A percentile compares a stretch with the other conserved stretches of the same genome.
Evolutionary conservation across 2,888 invertebrate species (phyloP).

Genomic region (Lasioglossum vierecki): DNA sequence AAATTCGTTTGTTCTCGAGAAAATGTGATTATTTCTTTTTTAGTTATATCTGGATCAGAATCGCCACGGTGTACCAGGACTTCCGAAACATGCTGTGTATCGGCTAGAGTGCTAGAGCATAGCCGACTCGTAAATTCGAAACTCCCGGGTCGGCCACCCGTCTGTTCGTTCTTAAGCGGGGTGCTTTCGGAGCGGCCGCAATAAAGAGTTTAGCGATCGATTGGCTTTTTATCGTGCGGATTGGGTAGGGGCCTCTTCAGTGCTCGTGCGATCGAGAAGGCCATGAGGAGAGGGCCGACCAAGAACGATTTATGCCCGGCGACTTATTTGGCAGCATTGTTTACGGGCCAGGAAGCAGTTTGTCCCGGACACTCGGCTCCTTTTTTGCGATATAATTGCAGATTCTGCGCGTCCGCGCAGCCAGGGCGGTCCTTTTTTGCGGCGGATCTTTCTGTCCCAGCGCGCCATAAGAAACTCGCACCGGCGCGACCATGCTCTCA

Average conservation of each 20-base stretch:
- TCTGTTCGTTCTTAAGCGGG: neutral
- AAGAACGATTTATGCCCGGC: slow-evolving; percentile 72
- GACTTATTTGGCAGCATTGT: slow-evolving; percentile 75
- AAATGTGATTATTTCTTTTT: neutral
- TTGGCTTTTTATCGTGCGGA: slow-evolving; percentile 66
- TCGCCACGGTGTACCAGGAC: neutral
- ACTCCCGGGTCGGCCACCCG: slow-evolving; percentile 12
- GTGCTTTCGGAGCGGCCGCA: slow-evolving; percentile 44
- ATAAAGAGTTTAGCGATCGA: slow-evolving; percentile 72
- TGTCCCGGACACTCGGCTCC: slow-evolving; percentile 66
- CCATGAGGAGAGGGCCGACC: slow-evolving; percentile 16
- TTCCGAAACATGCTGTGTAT: neutral
- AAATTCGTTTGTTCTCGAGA: neutral
- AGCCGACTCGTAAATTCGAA: slow-evolving; percentile 56
- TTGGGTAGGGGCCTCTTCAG: slow-evolving; percentile 34
- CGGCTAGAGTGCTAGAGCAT: neutral
- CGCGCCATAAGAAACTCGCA: slow-evolving; percentile 67
- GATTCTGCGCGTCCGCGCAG: slow-evolving; percentile 71
- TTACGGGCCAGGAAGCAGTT: slow-evolving; percentile 75
- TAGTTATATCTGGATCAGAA: neutral
- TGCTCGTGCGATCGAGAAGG: slow-evolving; percentile 31
- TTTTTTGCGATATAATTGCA: slow-evolving; percentile 79
- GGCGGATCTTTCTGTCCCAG: slow-evolving; percentile 54
- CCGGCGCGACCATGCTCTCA: slow-evolving; percentile 36
- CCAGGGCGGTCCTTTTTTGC: slow-evolving; percentile 76